Base-by-base conservation (phyloP, 2,888 invertebrate genomes). In the Drosophila setosimentum region DNA sequence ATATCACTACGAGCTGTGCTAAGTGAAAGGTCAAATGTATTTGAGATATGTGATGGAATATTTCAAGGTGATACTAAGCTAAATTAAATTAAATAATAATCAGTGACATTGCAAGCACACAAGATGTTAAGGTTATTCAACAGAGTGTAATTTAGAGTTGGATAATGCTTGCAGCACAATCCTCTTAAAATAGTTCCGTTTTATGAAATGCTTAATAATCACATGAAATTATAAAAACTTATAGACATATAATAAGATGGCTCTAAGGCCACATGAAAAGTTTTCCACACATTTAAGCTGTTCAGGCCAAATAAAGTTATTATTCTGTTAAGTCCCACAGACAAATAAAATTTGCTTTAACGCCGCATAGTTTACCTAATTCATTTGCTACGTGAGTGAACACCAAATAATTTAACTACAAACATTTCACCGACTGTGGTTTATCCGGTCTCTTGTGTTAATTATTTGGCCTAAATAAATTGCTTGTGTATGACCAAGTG, bases 361-460 rank as follows among this genome's bases (percentile, higher is more conserved):
- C 3, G 33, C 10, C 33, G 24, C 4, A 49, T n/a, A 49, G 49
- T 18, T n/a, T 30, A 18, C 50, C 18, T 6, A 54, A 54, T 33
- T 54, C 53, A 33, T 54, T 54, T 54, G 53, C 11, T 16, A 53
- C 33, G 2, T 53, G 53, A 35, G 24, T 0, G 16, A 54, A 32
- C 21, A 21, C 16, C 21, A 53, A 53, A 11, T 33, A 35, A 27
- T 54, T 24, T 16, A 8, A 16, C 24, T 24, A 16, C 8, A 2
- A 2, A 24, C 45, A 24, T 24, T 27, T 54, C 18, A 6, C 7
- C 2, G 11, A 32, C 18, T 33, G 16, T 27, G 18, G 35, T n/a
- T 54, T 54, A 1, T n/a, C 18, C 24, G 53, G 21, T 16, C 21
- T 24, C 21, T 5, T 33, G 16, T 16, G 4, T 33, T 53, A 53